Percentiles rank a stretch among this genome's conserved stretches.
phyloP scores from a whole-genome alignment of 2,888 invertebrate genomes.

The Andrena chrysosceles region DNA sequence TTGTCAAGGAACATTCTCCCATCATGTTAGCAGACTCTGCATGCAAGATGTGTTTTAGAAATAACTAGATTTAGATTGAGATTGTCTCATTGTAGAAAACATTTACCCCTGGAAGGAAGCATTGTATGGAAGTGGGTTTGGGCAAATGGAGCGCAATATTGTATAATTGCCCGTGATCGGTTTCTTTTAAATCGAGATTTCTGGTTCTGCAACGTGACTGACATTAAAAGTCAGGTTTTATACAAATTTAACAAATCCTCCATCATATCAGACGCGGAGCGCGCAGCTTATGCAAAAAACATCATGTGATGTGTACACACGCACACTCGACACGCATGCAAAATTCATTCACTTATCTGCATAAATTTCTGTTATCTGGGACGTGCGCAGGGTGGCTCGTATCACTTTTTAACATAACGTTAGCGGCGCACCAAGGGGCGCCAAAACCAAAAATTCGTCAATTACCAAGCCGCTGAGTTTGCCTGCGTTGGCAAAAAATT shows the following conservation, averaged over 20 bases:
- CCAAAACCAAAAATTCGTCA: conserved; percentile 27
- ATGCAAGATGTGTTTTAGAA: too few species aligned
- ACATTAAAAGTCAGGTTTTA: conserved; percentile 15
- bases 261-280: conserved; percentile 12
- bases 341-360: conserved; percentile 45
- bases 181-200: background rate
- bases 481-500: background rate
- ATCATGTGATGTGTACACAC: conserved; percentile 10
- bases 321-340: conserved; percentile 28
- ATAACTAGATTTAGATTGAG: too few species aligned
- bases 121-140: too few species aligned
- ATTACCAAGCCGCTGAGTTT: background rate
- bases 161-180: background rate
- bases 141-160: too few species aligned
- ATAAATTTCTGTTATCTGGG: conserved; percentile 49
- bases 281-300: conserved; percentile 43
- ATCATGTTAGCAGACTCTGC: too few species aligned
- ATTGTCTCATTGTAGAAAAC: too few species aligned
- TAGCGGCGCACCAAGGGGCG: background rate
- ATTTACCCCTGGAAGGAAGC: too few species aligned
- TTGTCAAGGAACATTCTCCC: too few species aligned
- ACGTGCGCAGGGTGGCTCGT: conserved; percentile 3
- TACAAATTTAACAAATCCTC: conserved; percentile 28
- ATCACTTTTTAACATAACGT: conserved; percentile 25
- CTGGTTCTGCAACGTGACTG: background rate